Evolutionary conservation across 2,797 vertebrate genomes (phyloP).

Genomic region (Macroramphosus scolopax): DNA sequence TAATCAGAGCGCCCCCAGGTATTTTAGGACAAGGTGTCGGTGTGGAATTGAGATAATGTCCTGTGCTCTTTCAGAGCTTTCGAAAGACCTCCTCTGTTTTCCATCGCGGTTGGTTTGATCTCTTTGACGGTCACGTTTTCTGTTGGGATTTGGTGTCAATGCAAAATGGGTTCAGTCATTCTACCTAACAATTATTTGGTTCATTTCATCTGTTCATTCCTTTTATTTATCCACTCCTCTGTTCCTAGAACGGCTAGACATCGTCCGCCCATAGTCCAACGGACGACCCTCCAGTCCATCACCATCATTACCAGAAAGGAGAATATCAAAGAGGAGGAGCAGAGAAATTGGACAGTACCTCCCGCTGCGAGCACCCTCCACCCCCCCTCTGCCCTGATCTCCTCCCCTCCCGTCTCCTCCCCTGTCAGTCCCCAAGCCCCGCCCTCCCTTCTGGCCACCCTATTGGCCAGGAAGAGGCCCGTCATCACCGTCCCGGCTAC

Average conservation of each 20-base stretch:
- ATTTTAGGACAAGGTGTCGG: slow-evolving; percentile 53
- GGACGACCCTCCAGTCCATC: slow-evolving; percentile 64
- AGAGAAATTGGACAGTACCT: slow-evolving; percentile 20
- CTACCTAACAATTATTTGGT: neutral
- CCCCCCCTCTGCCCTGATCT: neutral
- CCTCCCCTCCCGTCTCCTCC: slow-evolving; percentile 13
- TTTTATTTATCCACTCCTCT: slow-evolving; percentile 45
- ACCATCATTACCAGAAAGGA: slow-evolving; percentile 63
- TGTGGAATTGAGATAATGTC: no score
- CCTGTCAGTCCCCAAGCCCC: slow-evolving; percentile 45
- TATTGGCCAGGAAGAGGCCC: slow-evolving; percentile 71
- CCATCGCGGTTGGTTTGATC: neutral
- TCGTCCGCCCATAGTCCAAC: slow-evolving; percentile 44
- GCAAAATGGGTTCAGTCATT: no score
- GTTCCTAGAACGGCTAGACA: slow-evolving; percentile 44
- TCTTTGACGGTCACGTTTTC: no score
- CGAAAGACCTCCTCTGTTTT: neutral
- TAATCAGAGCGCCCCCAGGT: slow-evolving; percentile 72
- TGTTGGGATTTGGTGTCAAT: no score
- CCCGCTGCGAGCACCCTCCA: slow-evolving; percentile 1
- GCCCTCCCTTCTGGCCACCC: slow-evolving; percentile 70
- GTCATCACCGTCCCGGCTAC: slow-evolving; percentile 69
- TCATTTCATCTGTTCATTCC: slow-evolving; percentile 30
- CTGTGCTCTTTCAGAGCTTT: slow-evolving; percentile 13
- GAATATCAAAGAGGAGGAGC: slow-evolving; percentile 39